Evolutionary conservation across 2,888 invertebrate genomes (phyloP).

Genomic region (Copidosoma aretas): DNA sequence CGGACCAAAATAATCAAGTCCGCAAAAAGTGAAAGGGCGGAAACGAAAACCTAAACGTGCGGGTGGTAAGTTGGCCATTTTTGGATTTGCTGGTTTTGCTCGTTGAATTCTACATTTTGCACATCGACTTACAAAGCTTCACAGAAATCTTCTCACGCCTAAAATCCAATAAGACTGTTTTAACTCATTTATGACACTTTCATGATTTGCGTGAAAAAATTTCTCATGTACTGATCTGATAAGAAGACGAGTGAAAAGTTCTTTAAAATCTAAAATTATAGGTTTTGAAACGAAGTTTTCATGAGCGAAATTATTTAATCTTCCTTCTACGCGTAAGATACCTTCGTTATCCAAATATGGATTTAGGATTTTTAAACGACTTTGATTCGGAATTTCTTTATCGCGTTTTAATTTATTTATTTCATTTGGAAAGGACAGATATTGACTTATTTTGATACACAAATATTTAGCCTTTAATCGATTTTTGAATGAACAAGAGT

Average conservation of each 20-base stretch:
- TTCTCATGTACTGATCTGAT: too few species aligned
- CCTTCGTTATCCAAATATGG: not conserved
- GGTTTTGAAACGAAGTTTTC: not conserved
- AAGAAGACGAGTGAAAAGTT: not conserved
- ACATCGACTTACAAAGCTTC: not conserved
- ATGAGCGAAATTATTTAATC: not conserved
- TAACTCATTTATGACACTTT: not conserved
- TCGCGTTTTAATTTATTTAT: too few species aligned
- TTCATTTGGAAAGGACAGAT: too few species aligned
- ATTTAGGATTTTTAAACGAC: too few species aligned
- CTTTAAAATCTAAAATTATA: not conserved
- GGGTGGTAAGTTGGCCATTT: not conserved
- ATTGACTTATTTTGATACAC: too few species aligned
- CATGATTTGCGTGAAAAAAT: not conserved
- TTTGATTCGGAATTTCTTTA: too few species aligned
- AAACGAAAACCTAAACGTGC: too few species aligned
- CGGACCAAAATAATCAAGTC: too few species aligned
- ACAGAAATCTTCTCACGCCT: not conserved
- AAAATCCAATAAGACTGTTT: not conserved
- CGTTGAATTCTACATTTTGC: not conserved
- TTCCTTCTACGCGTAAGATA: not conserved
- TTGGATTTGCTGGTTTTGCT: not conserved
- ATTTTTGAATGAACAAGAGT: too few species aligned
- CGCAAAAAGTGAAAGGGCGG: too few species aligned
- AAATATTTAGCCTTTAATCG: too few species aligned